Evolutionary conservation across 2,888 invertebrate genomes (phyloP).

Genomic region (Hoplodrina blanda): DNA sequence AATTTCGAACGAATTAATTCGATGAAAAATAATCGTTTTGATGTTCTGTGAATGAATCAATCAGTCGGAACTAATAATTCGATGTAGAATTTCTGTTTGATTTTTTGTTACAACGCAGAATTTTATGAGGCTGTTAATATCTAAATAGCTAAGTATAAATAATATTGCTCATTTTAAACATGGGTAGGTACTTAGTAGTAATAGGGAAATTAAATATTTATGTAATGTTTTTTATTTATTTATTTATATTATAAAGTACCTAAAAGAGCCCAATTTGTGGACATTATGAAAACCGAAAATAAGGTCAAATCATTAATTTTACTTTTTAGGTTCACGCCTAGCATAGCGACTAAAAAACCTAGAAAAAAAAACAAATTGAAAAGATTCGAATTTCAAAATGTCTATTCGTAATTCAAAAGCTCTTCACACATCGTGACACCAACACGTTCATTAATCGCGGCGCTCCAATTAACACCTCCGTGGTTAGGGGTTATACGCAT

Average conservation of each 20-base stretch:
- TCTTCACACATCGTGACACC: slow-evolving; percentile 80
- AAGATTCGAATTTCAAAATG: slow-evolving; percentile 59
- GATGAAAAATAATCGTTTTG: slow-evolving; percentile 55
- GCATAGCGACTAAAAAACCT: too few species aligned
- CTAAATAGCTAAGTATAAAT: background rate
- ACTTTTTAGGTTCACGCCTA: too few species aligned
- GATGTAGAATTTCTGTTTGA: slow-evolving; percentile 22
- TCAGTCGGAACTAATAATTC: slow-evolving; percentile 49
- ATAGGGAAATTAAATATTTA: background rate
- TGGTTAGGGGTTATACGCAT: slow-evolving; percentile 46
- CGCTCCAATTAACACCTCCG: slow-evolving; percentile 83
- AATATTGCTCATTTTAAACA: background rate
- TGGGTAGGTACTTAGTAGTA: background rate
- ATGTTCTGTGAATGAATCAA: slow-evolving; percentile 62
- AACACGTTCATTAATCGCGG: slow-evolving; percentile 83
- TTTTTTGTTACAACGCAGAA: slow-evolving; percentile 14
- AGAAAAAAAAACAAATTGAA: slow-evolving; percentile 29
- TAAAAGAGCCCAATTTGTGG: too few species aligned
- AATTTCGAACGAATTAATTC: slow-evolving; percentile 64
- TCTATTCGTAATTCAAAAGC: slow-evolving; percentile 63
- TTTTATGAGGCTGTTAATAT: slow-evolving; percentile 3
- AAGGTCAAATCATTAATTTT: too few species aligned
- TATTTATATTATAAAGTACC: too few species aligned
- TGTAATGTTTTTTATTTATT: too few species aligned
- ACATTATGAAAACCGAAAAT: too few species aligned